These are phyloP conservation scores for Thaleichthys pacificus DNA, from an alignment of 2,797 vertebrate species.

Conservation along the genomic window DNA sequence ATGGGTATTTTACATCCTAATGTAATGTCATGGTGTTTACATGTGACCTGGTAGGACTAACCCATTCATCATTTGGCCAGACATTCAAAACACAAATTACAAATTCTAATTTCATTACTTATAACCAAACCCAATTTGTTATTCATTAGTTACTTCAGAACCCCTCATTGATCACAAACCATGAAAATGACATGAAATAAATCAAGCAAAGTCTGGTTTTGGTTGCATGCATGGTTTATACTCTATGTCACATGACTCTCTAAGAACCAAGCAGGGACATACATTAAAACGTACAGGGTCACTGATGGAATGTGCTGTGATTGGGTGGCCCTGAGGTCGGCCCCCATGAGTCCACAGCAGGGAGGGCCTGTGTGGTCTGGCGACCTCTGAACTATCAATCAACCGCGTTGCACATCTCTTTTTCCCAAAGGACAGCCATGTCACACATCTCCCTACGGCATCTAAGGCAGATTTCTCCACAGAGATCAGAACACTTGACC, in stretches of 20 bases:
- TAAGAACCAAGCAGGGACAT: conserved; percentile 32
- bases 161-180: conserved; percentile 61
- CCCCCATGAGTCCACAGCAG: conserved; percentile 39
- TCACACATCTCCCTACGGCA: neutral
- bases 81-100: conserved; percentile 66
- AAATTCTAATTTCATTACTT: conserved; percentile 71
- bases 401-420: conserved; percentile 28
- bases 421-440: conserved; percentile 9
- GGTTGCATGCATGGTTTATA: conserved; percentile 58
- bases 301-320: conserved; percentile 43
- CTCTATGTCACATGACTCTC: conserved; percentile 35
- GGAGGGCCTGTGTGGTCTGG: conserved; percentile 29
- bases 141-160: conserved; percentile 30
- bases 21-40: neutral
- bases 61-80: conserved; percentile 46
- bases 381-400: conserved; percentile 49
- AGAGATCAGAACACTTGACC: neutral
- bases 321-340: conserved; percentile 40
- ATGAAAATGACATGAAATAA: conserved; percentile 53
- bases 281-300: conserved; percentile 4
- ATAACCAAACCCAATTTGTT: conserved; percentile 43
- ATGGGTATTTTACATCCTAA: conserved; percentile 6
- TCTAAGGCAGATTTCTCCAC: neutral
- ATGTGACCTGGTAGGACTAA: conserved; percentile 30
- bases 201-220: conserved; percentile 53